These are phyloP conservation scores for Pentamera pediparva DNA, from an alignment of 53 echinoderm and acorn worm species.

Conservation along the genomic window DNA sequence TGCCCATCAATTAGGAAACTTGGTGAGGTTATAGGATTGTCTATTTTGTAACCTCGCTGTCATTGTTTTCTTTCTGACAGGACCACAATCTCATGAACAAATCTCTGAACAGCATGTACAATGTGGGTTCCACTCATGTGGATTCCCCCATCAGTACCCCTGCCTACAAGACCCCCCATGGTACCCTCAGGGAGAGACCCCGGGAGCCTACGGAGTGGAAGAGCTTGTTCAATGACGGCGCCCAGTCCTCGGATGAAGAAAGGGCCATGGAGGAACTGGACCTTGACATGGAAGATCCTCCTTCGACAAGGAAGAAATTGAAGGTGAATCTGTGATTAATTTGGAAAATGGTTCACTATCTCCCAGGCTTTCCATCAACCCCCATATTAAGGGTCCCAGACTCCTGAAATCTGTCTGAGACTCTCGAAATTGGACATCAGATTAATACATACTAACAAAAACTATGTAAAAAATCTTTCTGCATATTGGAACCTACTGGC, in stretches of 20 bases:
- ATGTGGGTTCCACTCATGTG: constrained; percentile 31
- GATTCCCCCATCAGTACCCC: constrained; percentile 41
- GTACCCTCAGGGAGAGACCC: constrained; percentile 17
- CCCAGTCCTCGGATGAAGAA: constrained; percentile 18
- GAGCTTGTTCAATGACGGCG: not conserved
- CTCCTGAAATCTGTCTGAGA: too few species aligned
- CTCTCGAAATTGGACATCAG: too few species aligned
- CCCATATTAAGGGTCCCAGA: too few species aligned
- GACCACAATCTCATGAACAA: constrained; percentile 82
- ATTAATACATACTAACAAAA: too few species aligned
- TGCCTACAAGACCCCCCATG: constrained; percentile 39
- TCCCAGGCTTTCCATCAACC: too few species aligned
- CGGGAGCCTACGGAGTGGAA: not conserved
- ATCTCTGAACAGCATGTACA: constrained; percentile 70
- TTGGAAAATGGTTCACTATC: too few species aligned
- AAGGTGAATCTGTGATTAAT: too few species aligned
- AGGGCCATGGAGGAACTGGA: constrained; percentile 29
- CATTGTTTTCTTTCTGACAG: constrained; percentile 7
- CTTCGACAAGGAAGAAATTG: constrained; percentile 19
- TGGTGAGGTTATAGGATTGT: not conserved
- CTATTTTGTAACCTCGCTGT: not conserved
- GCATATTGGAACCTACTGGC: not conserved
- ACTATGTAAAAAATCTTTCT: not conserved
- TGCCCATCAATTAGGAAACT: not conserved
- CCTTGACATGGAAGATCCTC: constrained; percentile 38